phyloP scores from a whole-genome alignment of 2,797 vertebrate genomes.

The Anisognathus igniventris region DNA sequence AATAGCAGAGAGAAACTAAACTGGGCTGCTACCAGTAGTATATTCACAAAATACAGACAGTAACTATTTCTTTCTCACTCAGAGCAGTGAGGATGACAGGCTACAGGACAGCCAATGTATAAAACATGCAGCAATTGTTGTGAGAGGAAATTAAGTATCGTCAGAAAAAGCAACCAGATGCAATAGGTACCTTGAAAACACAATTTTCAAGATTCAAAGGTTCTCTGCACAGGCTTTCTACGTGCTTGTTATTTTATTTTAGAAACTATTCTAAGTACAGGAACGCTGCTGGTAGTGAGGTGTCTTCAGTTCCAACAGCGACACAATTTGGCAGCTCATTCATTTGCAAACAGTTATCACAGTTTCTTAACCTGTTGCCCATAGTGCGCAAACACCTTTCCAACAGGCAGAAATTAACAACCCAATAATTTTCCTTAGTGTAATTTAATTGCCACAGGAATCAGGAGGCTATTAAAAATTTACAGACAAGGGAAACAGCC shows the following conservation, averaged over 20 bases:
- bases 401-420: neutral
- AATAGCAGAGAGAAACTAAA: neutral
- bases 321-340: neutral
- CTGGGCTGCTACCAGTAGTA: neutral
- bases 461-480: neutral
- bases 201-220: neutral
- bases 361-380: neutral
- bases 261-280: neutral
- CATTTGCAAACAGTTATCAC: neutral
- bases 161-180: neutral
- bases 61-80: neutral
- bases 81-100: neutral
- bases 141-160: neutral
- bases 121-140: neutral
- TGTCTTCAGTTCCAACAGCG: neutral
- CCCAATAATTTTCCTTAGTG: neutral
- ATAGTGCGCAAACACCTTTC: neutral
- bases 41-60: neutral
- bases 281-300: neutral
- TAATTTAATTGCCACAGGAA: neutral
- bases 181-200: neutral
- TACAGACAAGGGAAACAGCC: neutral
- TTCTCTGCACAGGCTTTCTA: neutral
- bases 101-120: neutral
- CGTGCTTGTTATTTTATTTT: neutral